phyloP scores from a whole-genome alignment of 2,797 vertebrate genomes.

The Catostomus latipinnis region DNA sequence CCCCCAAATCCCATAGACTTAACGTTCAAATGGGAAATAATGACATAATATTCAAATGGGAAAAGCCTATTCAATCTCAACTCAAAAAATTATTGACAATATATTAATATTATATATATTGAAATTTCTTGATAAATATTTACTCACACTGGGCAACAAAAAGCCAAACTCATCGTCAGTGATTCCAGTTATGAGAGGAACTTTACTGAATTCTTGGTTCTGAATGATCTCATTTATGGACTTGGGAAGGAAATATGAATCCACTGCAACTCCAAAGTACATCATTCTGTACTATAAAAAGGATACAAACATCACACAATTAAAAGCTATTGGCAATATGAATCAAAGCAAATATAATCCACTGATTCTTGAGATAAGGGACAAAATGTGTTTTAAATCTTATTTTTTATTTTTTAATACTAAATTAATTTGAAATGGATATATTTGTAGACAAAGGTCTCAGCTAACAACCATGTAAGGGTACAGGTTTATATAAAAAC shows the following conservation, averaged over 20 bases:
- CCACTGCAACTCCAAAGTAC: slow-evolving; percentile 37
- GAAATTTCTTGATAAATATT: neutral
- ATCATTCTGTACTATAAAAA: slow-evolving; percentile 50
- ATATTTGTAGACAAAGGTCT: no score
- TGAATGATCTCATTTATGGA: slow-evolving; percentile 61
- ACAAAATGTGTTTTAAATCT: no score
- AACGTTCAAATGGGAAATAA: no score
- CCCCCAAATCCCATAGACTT: no score
- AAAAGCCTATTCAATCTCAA: no score
- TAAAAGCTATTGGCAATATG: neutral
- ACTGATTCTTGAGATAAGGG: no score
- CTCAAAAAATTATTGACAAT: no score
- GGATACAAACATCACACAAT: neutral
- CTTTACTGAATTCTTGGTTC: slow-evolving; percentile 67
- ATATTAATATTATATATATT: neutral
- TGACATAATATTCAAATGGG: no score
- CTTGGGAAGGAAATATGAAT: slow-evolving; percentile 73
- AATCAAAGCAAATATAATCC: neutral
- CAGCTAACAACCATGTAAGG: no score
- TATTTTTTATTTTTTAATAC: no score
- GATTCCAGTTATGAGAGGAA: slow-evolving; percentile 77
- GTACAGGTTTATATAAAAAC: no score
- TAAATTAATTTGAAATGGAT: no score
- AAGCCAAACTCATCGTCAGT: slow-evolving; percentile 76
- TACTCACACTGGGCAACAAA: slow-evolving; percentile 66